A percentile compares a stretch with the other conserved stretches of the same genome.
phyloP scores from a whole-genome alignment of 2,797 vertebrate genomes.

The Notolabrus celidotus region DNA sequence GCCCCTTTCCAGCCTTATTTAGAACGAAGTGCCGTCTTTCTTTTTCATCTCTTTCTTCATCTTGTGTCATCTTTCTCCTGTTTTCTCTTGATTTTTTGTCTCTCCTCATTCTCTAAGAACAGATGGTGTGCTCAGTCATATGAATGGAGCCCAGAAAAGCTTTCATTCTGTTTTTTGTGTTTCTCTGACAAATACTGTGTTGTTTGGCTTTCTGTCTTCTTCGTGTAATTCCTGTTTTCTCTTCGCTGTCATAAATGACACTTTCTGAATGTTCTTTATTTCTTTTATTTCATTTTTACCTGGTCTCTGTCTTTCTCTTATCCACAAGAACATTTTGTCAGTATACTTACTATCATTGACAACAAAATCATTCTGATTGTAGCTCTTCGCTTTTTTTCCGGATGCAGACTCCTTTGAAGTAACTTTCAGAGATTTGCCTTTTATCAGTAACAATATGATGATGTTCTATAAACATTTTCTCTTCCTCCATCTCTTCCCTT shows the following conservation, averaged over 20 bases:
- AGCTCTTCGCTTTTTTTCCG: background rate
- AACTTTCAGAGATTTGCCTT: background rate
- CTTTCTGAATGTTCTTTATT: slow-evolving; percentile 9
- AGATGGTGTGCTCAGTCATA: slow-evolving; percentile 45
- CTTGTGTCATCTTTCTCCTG: background rate
- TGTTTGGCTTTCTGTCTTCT: background rate
- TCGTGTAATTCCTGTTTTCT: background rate
- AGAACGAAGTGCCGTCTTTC: background rate
- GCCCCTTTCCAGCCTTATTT: background rate
- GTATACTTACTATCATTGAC: slow-evolving; percentile 12
- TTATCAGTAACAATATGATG: background rate
- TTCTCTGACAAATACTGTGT: background rate
- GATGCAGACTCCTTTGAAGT: background rate
- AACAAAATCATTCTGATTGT: slow-evolving; percentile 10
- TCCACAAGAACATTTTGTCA: background rate
- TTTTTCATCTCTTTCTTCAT: background rate
- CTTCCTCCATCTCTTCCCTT: background rate
- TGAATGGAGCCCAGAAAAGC: slow-evolving; percentile 35
- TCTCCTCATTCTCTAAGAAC: slow-evolving; percentile 1
- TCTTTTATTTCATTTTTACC: background rate
- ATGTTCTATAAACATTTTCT: too few relatives aligned
- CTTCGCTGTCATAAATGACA: background rate
- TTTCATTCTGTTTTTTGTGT: slow-evolving; percentile 36
- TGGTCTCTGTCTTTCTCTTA: slow-evolving; percentile 1
- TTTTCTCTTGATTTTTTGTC: background rate